Evolutionary conservation across 2,888 invertebrate species (phyloP).

Genomic region (Hypomecis punctinalis): DNA sequence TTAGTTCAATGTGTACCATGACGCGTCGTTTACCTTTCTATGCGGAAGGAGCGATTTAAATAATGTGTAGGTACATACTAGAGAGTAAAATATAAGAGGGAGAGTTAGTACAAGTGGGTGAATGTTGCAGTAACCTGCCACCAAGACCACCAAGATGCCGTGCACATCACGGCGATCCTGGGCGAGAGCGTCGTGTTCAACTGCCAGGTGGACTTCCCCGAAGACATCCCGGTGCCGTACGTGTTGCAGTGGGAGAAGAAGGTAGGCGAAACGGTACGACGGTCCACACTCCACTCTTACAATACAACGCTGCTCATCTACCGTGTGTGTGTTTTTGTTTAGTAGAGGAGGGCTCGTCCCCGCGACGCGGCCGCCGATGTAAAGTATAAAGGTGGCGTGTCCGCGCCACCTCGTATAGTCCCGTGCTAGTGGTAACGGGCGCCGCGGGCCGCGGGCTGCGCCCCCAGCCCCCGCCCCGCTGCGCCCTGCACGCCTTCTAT

Average conservation of each 20-base stretch:
- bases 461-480: conserved; percentile 70
- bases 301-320: conserved; percentile 84
- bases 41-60: too few relatives aligned
- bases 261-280: conserved; percentile 98
- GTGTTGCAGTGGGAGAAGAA: conserved; percentile 99
- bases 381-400: conserved; percentile 77
- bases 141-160: conserved; percentile 96
- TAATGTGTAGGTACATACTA: too few relatives aligned
- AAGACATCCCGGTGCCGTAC: conserved; percentile 97
- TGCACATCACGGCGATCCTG: conserved; percentile 98
- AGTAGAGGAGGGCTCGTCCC: conserved; percentile 82
- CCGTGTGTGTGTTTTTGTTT: conserved; percentile 85
- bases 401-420: conserved; percentile 72
- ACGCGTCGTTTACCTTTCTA: too few relatives aligned
- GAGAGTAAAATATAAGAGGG: too few relatives aligned
- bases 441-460: conserved; percentile 71
- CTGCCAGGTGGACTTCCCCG: conserved; percentile 98
- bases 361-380: conserved; percentile 80
- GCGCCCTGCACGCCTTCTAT: conserved; percentile 75
- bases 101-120: not conserved
- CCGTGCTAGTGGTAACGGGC: conserved; percentile 76
- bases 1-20: too few relatives aligned
- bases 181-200: conserved; percentile 99
- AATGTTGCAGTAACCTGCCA: conserved; percentile 87
- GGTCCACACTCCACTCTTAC: conserved; percentile 85